phyloP scores from a whole-genome alignment of 2,113 vertebrate species.

The Peromyscus maniculatus region DNA sequence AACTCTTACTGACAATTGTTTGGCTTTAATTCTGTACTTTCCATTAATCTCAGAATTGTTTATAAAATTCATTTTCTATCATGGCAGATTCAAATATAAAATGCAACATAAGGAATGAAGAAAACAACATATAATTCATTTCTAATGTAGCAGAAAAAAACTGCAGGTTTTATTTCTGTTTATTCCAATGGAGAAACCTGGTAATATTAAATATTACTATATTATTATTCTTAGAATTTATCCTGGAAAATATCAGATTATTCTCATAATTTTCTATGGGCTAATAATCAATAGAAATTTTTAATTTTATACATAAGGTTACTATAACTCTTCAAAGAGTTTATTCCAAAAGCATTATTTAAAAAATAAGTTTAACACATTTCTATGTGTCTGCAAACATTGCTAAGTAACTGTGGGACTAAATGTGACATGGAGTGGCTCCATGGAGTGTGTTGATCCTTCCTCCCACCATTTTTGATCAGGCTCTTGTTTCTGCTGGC shows the following conservation, averaged over 20 bases:
- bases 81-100: slow-evolving; percentile 39
- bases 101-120: background rate
- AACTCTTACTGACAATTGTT: background rate
- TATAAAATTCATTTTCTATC: background rate
- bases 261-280: background rate
- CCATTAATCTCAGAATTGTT: slow-evolving; percentile 9
- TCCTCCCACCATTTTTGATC: background rate
- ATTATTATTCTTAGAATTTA: slow-evolving; percentile 42
- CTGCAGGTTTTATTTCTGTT: slow-evolving; percentile 21
- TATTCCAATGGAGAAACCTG: background rate
- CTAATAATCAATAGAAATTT: slow-evolving; percentile 43
- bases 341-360: slow-evolving; percentile 29
- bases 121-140: slow-evolving; percentile 36
- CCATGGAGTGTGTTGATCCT: no score
- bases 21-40: background rate
- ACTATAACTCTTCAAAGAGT: background rate
- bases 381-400: background rate
- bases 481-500: background rate
- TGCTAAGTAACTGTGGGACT: background rate
- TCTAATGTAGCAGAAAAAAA: slow-evolving; percentile 51
- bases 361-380: background rate
- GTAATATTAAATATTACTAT: background rate
- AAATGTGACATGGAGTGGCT: background rate
- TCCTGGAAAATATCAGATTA: background rate
- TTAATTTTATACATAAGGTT: slow-evolving; percentile 25